These are phyloP conservation scores for Tolypeutes matacus DNA, from an alignment of 2,797 vertebrate species.

Conservation along the genomic window DNA sequence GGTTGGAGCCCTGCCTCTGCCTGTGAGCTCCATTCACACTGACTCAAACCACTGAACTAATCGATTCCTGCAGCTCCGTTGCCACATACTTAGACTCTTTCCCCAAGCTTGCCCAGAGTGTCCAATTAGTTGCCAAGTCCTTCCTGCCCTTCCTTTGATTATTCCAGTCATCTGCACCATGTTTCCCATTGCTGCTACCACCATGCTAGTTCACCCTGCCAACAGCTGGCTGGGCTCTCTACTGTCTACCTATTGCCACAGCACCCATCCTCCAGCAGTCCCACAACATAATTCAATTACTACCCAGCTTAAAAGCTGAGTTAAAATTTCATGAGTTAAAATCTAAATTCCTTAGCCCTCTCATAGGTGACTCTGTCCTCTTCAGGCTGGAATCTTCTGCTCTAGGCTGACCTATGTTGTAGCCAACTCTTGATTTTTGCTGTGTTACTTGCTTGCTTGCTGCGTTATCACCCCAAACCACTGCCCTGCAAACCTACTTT, in stretches of 20 bases:
- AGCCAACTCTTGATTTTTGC: background rate
- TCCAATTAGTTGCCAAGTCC: background rate
- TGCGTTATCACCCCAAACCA: background rate
- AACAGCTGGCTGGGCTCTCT: background rate
- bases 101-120: background rate
- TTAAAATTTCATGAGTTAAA: background rate
- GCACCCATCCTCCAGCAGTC: background rate
- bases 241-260: background rate
- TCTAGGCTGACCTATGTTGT: background rate
- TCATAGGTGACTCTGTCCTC: background rate
- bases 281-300: background rate
- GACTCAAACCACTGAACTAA: background rate
- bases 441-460: background rate
- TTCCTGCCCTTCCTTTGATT: background rate
- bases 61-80: background rate
- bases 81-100: background rate
- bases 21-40: background rate
- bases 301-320: background rate
- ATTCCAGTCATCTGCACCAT: background rate
- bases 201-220: background rate
- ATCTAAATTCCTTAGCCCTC: background rate
- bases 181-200: background rate
- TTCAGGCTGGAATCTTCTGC: background rate
- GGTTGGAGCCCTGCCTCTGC: background rate
- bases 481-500: background rate